A percentile compares a stretch with the other conserved stretches of the same genome.
These are phyloP conservation scores for Oxyruncus cristatus DNA, from an alignment of 2,113 vertebrate species.

Conservation along the genomic window DNA sequence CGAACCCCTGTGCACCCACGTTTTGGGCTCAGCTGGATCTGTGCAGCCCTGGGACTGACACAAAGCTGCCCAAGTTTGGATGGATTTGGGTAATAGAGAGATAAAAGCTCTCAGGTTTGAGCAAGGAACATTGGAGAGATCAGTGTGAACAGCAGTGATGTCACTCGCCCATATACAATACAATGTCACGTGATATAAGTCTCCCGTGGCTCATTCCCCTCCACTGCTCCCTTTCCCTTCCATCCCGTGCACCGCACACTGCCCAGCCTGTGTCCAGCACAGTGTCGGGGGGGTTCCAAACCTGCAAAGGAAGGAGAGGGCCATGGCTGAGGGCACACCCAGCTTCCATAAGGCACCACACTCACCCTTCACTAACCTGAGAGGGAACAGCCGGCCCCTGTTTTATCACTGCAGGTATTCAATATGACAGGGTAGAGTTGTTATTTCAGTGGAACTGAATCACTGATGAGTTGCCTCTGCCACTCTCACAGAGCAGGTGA, in stretches of 20 bases:
- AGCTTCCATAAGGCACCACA: neutral
- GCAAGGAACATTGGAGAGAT: neutral
- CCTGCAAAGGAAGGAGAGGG: neutral
- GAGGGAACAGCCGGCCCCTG: neutral
- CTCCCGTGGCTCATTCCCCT: neutral
- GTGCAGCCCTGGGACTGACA: neutral
- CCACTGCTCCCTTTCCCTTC: neutral
- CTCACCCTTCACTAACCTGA: neutral
- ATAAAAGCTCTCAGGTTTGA: neutral
- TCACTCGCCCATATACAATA: neutral
- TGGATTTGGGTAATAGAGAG: neutral
- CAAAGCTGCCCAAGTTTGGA: neutral
- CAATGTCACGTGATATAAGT: neutral
- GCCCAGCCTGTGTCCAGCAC: neutral
- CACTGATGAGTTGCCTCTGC: neutral
- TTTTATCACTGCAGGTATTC: neutral
- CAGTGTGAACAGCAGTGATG: neutral
- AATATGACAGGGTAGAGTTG: neutral
- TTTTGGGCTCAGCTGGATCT: neutral
- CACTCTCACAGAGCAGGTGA: neutral
- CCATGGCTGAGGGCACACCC: neutral
- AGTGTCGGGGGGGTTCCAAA: neutral
- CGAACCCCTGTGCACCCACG: neutral
- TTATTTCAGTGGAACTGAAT: neutral
- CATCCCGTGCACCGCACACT: neutral